These are phyloP conservation scores for Oryctes rhinoceros DNA, from an alignment of 1,140 invertebrate species.

Conservation along the genomic window DNA sequence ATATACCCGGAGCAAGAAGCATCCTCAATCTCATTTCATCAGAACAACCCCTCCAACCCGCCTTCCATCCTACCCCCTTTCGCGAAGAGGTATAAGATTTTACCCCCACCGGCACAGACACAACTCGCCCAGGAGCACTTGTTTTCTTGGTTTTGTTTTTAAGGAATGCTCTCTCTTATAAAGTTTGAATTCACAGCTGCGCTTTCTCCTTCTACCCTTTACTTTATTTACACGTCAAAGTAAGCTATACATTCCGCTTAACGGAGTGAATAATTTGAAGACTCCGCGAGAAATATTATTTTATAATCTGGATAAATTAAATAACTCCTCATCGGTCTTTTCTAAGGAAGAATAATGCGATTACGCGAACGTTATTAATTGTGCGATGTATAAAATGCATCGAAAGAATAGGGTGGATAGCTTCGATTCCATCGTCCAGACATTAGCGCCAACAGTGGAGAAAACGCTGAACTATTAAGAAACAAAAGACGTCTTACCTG, in stretches of 20 bases:
- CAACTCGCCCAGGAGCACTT: constrained; percentile 31
- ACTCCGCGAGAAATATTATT: constrained; percentile 9
- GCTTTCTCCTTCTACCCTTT: constrained; percentile 43
- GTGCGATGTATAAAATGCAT: not conserved
- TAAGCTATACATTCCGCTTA: not conserved
- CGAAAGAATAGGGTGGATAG: not conserved
- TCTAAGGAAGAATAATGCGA: not conserved
- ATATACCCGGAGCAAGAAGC: constrained; percentile 46
- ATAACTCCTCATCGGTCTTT: not conserved
- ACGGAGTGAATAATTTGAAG: not conserved
- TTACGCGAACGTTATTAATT: not conserved
- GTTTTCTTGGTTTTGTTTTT: constrained; percentile 52
- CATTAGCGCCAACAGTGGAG: constrained; percentile 53
- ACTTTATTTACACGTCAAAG: constrained; percentile 24
- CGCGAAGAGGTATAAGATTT: constrained; percentile 46
- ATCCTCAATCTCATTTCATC: constrained; percentile 49
- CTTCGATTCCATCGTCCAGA: constrained; percentile 23
- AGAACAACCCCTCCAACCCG: constrained; percentile 37
- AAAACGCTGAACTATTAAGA: constrained; percentile 51
- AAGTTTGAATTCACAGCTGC: constrained; percentile 51
- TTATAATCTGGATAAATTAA: not conserved
- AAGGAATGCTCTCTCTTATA: constrained; percentile 47
- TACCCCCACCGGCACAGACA: constrained; percentile 41
- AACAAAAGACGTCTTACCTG: constrained; percentile 52
- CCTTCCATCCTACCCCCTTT: not conserved